Evolutionary conservation across 2,797 vertebrate genomes (phyloP), one percentile per base, ranked within the genome.

Genomic region (Sphenodon punctatus): DNA sequence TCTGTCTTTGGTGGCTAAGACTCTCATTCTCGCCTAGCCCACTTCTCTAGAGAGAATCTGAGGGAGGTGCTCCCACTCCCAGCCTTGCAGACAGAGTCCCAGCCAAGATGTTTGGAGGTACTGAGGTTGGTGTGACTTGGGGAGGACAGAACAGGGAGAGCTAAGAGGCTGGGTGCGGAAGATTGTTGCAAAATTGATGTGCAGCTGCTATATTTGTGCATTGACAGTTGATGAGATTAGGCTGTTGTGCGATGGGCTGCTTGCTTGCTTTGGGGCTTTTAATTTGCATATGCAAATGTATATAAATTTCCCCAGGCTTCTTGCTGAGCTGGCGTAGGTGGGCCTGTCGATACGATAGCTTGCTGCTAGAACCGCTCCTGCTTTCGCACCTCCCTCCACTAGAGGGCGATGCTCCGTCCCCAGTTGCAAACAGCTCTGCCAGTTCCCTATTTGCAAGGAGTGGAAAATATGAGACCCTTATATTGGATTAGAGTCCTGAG

Each of bases 181-280:
- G 80, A 69, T 53, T 15, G 65, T 66, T 75, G 1, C n/a, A 48
- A 69, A 76, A 77, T 84, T 53, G 84, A 80, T 75, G 67, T 80
- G 80, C 82, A 36, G 45, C 36, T 4, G 15, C 53, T 27, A 17
- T n/a, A 16, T 17, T 17, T 16, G 49, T 27, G n/a, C 53, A 49
- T 16, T 49, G n/a, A 68, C 80, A 88, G 73, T 1, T 0, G 68
- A 78, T 90, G 82, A 89, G 87, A 89, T 89, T 86, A 90, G 84
- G 86, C 92, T 87, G 84, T 74, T 90, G 88, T 84, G 87, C 88
- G 6, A 8, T 88, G 90, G 90, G 8, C 81, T 81, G 84, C 59
- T 66, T 90, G 25, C 55, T 80, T 72, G 34, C 89, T 23, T 85
- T 85, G 87, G 81, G 81, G 36, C 59, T 83, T 73, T 60, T 55